Base-by-base conservation (phyloP, 1,140 invertebrate species). In the Drosophila mauritiana region DNA sequence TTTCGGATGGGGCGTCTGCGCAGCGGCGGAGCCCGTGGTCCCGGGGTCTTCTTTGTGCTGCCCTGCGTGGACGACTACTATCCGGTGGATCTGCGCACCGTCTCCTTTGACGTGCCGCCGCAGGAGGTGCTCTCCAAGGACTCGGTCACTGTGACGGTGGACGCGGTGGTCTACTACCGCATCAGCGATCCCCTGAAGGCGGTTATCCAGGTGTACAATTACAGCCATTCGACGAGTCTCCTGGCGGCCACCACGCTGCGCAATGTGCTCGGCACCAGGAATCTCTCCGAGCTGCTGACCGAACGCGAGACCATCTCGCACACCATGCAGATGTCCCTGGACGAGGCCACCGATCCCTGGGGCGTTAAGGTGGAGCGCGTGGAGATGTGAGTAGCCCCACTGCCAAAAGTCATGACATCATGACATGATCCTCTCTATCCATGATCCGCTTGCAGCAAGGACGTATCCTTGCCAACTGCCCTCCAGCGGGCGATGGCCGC, bases 351-450 rank as follows among this genome's bases (percentile, higher is more conserved):
- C 5, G 97, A 98, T 90, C 97, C 97, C 39, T 99, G 98, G 98
- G 98, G 98, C 15, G 97, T 99, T 17, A 98, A 98, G 93, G 98
- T 99, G 1, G 97, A 99, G 93, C 94, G 98, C 73, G 97, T 99
- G 25, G 98, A 98, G 95, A 98, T 99, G 97, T 98, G 93, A 96
- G 95, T 92, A 12, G 3, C 25, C 22, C 22, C 11, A 15, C n/a
- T 40, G 15, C 31, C 25, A 0, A 4, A 27, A 15, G 6, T 3
- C 2, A 4, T 39, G 40, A 42, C 7, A 22, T 22, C 42, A 1
- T 17, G 3, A 8, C 13, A n/a, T 10, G 1, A 42, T 15, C 40
- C 39, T 0, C 20, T 0, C 20, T 5, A 45, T 20, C 13, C 45
- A 48, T 27, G 22, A 49, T 34, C 49, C 49, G 2, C 1, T 59